phyloP scores from a whole-genome alignment of 2,113 vertebrate species.

The Pangasianodon gigas region DNA sequence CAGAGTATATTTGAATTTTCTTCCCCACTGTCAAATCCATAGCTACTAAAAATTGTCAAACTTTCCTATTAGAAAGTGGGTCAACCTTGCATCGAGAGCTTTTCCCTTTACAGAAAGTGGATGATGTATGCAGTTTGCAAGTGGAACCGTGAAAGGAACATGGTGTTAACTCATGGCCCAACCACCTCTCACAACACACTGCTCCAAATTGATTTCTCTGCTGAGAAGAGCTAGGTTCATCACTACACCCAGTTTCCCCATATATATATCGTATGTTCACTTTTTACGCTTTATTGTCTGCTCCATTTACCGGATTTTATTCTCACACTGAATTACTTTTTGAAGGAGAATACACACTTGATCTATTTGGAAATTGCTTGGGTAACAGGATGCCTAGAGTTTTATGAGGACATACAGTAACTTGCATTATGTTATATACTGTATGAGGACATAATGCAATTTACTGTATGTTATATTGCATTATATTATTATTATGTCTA shows the following conservation, averaged over 20 bases:
- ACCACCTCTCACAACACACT: constrained; percentile 27
- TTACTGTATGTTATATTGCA: background rate
- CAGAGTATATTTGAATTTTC: background rate
- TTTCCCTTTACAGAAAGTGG: background rate
- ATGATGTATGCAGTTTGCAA: background rate
- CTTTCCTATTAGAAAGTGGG: background rate
- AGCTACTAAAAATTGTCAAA: background rate
- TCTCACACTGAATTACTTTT: background rate
- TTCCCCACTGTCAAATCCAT: background rate
- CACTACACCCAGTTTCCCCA: background rate
- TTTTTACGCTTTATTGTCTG: background rate
- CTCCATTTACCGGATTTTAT: background rate
- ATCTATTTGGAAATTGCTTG: background rate
- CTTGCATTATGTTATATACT: background rate
- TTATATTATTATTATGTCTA: background rate
- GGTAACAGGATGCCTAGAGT: no score
- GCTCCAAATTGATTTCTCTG: constrained; percentile 35
- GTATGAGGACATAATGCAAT: no score
- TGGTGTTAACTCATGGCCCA: constrained; percentile 13
- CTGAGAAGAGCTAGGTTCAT: background rate
- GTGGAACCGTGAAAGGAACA: constrained; percentile 10
- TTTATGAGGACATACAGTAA: background rate
- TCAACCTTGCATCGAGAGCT: background rate
- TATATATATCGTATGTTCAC: background rate
- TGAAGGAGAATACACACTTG: background rate